Evolutionary conservation across 2,888 invertebrate species (phyloP).

Genomic region (Arrhopalites spinosus): DNA sequence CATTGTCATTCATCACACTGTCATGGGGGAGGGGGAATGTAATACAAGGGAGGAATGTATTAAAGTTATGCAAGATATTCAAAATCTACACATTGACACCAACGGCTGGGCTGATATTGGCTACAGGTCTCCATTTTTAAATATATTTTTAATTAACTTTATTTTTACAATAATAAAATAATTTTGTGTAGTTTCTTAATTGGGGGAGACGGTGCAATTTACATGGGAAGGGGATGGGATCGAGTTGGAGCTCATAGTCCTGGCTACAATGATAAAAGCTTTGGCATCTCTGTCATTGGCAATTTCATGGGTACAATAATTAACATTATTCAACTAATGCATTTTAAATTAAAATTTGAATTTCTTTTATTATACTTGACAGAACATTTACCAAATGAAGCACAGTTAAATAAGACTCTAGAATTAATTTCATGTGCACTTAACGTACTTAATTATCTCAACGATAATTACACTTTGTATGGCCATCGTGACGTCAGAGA

Average conservation of each 20-base stretch:
- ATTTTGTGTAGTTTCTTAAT: slow-evolving; percentile 67
- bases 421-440: slow-evolving; percentile 69
- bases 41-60: slow-evolving; percentile 69
- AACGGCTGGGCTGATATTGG: slow-evolving; percentile 65
- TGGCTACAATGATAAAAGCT: slow-evolving; percentile 69
- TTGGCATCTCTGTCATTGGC: slow-evolving; percentile 75
- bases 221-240: slow-evolving; percentile 64
- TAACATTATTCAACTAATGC: not conserved
- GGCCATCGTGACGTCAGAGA: slow-evolving; percentile 71
- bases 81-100: slow-evolving; percentile 67
- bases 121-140: slow-evolving; percentile 61
- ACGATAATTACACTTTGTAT: slow-evolving; percentile 66
- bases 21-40: slow-evolving; percentile 60
- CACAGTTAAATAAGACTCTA: slow-evolving; percentile 66
- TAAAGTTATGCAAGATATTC: slow-evolving; percentile 69
- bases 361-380: slow-evolving; percentile 58
- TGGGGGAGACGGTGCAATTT: slow-evolving; percentile 71
- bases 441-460: slow-evolving; percentile 65
- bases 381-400: slow-evolving; percentile 67
- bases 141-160: not conserved
- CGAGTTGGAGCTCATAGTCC: slow-evolving; percentile 76
- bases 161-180: not conserved
- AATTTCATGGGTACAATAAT: slow-evolving; percentile 70
- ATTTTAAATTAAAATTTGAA: not conserved
- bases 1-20: slow-evolving; percentile 69